Percentiles rank a stretch among this genome's conserved stretches.
Evolutionary conservation across 64 coral and sea anemone genomes (phyloP).

Genomic region (Pocillopora verrucosa): DNA sequence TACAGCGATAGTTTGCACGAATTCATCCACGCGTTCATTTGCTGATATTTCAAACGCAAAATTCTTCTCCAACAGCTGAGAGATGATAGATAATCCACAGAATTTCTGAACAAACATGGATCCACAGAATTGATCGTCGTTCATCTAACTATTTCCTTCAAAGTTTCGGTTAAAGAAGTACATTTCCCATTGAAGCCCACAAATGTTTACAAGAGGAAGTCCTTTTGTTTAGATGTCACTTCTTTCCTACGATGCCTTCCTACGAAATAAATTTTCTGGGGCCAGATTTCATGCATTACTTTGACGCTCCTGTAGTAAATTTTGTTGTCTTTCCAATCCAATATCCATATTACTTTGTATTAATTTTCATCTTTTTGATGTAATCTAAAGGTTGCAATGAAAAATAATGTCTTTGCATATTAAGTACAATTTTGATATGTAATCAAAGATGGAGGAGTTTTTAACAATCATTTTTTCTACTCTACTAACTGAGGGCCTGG

Average conservation of each 20-base stretch:
- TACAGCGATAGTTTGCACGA: not conserved
- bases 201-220: not conserved
- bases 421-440: too few relatives aligned
- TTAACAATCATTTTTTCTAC: too few relatives aligned
- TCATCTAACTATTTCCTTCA: not conserved
- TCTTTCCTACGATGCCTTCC: not conserved
- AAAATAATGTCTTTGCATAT: too few relatives aligned
- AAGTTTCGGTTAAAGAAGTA: not conserved
- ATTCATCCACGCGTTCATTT: not conserved
- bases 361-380: too few relatives aligned
- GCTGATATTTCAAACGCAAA: slow-evolving; percentile 3
- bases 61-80: not conserved
- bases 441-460: too few relatives aligned
- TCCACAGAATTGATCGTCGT: not conserved
- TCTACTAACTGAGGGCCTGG: too few relatives aligned
- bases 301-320: not conserved
- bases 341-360: too few relatives aligned
- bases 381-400: too few relatives aligned
- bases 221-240: not conserved
- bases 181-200: not conserved
- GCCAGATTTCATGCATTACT: not conserved
- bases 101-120: not conserved
- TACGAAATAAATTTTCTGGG: not conserved
- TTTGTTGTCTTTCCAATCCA: too few relatives aligned
- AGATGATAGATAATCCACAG: not conserved